A percentile compares a stretch with the other conserved stretches of the same genome.
Conservation (phyloP, 2,888 invertebrate species). For the Idaea dimidiata region DNA sequence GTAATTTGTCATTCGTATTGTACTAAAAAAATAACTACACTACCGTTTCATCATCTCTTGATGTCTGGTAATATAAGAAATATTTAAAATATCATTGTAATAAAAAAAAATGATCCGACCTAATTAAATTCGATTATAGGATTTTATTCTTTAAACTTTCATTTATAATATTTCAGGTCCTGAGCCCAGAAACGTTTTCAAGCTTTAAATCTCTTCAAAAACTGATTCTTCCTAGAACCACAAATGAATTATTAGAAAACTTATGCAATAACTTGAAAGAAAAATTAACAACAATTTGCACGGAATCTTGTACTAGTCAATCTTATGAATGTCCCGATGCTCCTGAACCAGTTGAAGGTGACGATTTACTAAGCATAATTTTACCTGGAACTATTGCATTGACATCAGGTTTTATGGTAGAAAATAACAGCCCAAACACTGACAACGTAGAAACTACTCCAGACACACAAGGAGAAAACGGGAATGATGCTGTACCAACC, state of each 20-base stretch:
- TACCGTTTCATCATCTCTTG: no score
- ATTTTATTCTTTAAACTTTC: neutral
- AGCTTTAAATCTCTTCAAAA: conserved; percentile 57
- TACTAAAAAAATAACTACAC: no score
- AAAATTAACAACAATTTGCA: conserved; percentile 57
- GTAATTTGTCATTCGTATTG: no score
- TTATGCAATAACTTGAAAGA: conserved; percentile 55
- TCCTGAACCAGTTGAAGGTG: conserved; percentile 37
- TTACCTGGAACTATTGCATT: conserved; percentile 62
- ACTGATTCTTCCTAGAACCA: conserved; percentile 53
- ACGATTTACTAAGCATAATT: conserved; percentile 45
- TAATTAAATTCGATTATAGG: no score
- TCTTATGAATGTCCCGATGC: conserved; percentile 54
- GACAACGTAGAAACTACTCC: conserved; percentile 19
- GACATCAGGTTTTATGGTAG: conserved; percentile 21
- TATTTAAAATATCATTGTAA: no score
- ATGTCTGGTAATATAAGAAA: no score
- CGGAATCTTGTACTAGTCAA: conserved; percentile 47
- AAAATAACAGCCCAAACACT: conserved; percentile 33
- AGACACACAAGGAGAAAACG: conserved; percentile 22
- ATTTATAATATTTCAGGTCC: conserved; percentile 48
- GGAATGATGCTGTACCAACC: conserved; percentile 15
- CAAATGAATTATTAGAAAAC: conserved; percentile 46
- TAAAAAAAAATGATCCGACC: no score
- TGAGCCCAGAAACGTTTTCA: conserved; percentile 55